A percentile compares a stretch with the other conserved stretches of the same genome.
phyloP scores from a whole-genome alignment of 2,888 invertebrate species.

The Amblyjoppa proteus region DNA sequence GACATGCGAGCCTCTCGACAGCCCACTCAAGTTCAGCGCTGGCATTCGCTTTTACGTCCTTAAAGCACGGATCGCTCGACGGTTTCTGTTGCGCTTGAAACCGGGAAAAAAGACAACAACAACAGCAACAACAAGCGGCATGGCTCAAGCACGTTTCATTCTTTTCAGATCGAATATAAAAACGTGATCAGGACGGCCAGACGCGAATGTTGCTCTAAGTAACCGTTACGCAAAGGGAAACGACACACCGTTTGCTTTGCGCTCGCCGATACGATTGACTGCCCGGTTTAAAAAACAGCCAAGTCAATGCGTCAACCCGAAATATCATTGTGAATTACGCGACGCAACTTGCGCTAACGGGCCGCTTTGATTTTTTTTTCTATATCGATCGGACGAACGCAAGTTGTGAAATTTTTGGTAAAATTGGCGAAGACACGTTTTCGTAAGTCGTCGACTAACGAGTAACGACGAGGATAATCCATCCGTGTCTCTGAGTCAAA shows the following conservation, averaged over 20 bases:
- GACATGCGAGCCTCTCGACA: conserved; percentile 94
- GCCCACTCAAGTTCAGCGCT: conserved; percentile 96
- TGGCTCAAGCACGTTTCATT: conserved; percentile 46
- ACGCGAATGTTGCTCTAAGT: conserved; percentile 41
- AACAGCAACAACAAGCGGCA: conserved; percentile 4
- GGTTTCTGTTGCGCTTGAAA: conserved; percentile 59
- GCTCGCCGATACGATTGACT: conserved; percentile 76
- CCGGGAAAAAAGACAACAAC: conserved; percentile 5
- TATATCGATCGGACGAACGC: conserved; percentile 34
- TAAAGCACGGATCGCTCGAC: conserved; percentile 76
- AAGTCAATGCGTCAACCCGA: conserved; percentile 76
- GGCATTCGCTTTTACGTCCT: conserved; percentile 94
- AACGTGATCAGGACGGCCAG: conserved; percentile 41
- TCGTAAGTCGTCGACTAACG: conserved; percentile 43
- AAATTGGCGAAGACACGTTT: conserved; percentile 50
- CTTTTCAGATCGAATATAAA: conserved; percentile 33
- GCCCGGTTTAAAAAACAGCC: conserved; percentile 76
- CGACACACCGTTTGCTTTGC: conserved; percentile 47
- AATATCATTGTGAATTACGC: conserved; percentile 57
- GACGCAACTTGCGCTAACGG: conserved; percentile 63
- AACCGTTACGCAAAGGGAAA: conserved; percentile 36
- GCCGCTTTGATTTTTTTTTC: conserved; percentile 38
- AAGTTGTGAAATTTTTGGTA: conserved; percentile 13
- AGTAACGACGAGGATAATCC: conserved; percentile 59
- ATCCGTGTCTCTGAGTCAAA: conserved; percentile 76